phyloP scores from a whole-genome alignment of 2,113 vertebrate genomes.

The Chionomys nivalis region DNA sequence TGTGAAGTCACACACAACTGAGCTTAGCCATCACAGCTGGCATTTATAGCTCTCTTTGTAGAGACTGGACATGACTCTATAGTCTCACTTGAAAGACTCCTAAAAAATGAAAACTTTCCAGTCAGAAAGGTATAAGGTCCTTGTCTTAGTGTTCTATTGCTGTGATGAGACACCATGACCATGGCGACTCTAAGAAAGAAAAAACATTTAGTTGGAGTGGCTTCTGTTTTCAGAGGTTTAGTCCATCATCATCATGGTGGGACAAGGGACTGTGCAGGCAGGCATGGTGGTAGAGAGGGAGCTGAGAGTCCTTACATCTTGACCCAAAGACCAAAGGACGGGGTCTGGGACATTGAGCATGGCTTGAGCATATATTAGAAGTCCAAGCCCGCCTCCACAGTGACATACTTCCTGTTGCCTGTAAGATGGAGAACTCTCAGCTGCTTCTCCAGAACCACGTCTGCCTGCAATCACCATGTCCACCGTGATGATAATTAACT shows the following conservation, averaged over 20 bases:
- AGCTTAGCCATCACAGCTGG: not conserved
- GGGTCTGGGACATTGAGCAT: not conserved
- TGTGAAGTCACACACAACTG: not conserved
- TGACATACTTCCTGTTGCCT: not conserved
- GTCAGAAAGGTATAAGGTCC: not conserved
- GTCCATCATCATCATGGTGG: not conserved
- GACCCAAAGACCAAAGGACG: not conserved
- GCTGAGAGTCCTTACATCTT: not conserved
- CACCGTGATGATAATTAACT: not conserved
- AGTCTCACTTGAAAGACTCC: not conserved
- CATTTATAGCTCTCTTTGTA: not conserved
- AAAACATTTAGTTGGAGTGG: not conserved
- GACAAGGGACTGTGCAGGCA: not conserved
- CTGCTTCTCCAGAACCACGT: not conserved
- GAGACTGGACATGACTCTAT: not conserved
- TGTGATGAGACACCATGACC: not conserved
- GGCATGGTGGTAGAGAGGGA: not conserved
- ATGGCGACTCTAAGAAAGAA: not conserved
- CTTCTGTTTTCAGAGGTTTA: not conserved
- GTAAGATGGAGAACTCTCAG: not conserved
- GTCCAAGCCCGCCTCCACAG: too few species aligned
- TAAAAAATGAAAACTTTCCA: not conserved
- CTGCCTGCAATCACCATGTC: not conserved
- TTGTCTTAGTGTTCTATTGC: not conserved
- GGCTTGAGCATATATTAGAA: not conserved